Conservation (phyloP, 2,113 vertebrate species). For the Lampris megalopsis region DNA sequence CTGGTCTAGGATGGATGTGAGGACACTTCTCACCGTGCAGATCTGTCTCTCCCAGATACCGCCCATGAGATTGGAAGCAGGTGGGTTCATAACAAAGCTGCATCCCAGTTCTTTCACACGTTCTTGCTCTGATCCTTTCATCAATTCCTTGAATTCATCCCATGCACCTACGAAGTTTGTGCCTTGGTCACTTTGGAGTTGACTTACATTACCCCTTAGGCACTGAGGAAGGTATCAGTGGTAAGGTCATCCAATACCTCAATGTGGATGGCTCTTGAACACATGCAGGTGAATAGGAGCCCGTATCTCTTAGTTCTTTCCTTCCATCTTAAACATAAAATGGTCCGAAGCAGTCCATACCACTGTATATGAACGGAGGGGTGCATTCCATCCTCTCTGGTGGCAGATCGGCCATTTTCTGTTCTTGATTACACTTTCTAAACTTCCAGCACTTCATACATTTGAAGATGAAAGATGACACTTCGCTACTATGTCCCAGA, state of each 20-base stretch:
- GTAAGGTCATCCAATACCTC: not conserved
- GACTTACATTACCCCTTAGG: not conserved
- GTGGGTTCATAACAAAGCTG: constrained; percentile 27
- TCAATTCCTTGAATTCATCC: not conserved
- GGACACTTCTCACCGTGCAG: too few relatives aligned
- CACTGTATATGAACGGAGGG: constrained; percentile 9
- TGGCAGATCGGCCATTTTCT: constrained; percentile 15
- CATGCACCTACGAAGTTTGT: not conserved
- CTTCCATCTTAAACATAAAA: not conserved
- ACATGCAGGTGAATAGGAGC: not conserved
- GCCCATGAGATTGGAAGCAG: constrained; percentile 7
- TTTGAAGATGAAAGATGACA: not conserved
- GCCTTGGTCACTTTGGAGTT: not conserved
- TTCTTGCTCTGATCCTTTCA: constrained; percentile 21
- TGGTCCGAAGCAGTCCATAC: constrained; percentile 15
- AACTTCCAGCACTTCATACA: not conserved
- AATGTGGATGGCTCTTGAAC: not conserved
- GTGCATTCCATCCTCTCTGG: constrained; percentile 26
- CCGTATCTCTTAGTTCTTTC: not conserved
- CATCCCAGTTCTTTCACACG: constrained; percentile 11
- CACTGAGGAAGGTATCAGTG: not conserved
- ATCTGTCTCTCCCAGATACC: too few relatives aligned
- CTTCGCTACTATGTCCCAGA: constrained; percentile 9
- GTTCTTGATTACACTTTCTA: constrained; percentile 28
- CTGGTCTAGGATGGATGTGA: too few relatives aligned